phyloP scores from a whole-genome alignment of 2,797 vertebrate genomes.

The Takifugu rubripes region DNA sequence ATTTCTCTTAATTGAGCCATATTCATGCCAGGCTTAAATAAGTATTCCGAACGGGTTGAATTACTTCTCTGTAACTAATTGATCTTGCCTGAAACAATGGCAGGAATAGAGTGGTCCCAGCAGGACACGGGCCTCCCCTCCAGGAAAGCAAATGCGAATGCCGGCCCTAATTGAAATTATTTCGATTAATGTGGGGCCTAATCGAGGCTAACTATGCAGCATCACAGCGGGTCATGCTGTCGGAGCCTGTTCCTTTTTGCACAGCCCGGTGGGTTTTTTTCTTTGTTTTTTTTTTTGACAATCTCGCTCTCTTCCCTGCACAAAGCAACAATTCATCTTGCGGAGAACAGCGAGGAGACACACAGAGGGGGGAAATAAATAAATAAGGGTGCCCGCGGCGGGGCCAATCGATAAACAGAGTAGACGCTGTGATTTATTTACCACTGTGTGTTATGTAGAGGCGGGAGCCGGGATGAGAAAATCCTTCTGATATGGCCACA shows the following conservation, averaged over 20 bases:
- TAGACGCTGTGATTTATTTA: slow-evolving; percentile 94
- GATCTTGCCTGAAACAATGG: slow-evolving; percentile 59
- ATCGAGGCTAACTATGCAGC: slow-evolving; percentile 46
- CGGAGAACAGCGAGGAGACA: slow-evolving; percentile 71
- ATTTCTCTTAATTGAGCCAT: slow-evolving; percentile 46
- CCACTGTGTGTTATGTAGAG: slow-evolving; percentile 94
- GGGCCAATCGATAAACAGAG: slow-evolving; percentile 96
- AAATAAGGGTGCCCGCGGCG: slow-evolving; percentile 54
- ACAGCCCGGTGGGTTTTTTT: slow-evolving; percentile 46
- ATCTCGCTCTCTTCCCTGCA: slow-evolving; percentile 76
- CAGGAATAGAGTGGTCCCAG: slow-evolving; percentile 44
- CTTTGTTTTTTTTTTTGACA: slow-evolving; percentile 85
- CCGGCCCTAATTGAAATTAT: slow-evolving; percentile 70
- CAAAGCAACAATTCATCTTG: slow-evolving; percentile 94
- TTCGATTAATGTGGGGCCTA: slow-evolving; percentile 53
- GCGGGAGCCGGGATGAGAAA: slow-evolving; percentile 66
- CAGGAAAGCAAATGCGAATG: slow-evolving; percentile 38
- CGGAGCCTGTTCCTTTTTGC: slow-evolving; percentile 5
- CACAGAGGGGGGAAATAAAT: not conserved
- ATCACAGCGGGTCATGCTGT: slow-evolving; percentile 35
- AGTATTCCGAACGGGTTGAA: slow-evolving; percentile 39
- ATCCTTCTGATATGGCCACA: slow-evolving; percentile 84
- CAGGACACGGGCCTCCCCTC: slow-evolving; percentile 34
- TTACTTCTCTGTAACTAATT: slow-evolving; percentile 62
- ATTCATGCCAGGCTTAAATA: slow-evolving; percentile 47